A percentile compares a stretch with the other conserved stretches of the same genome.
Conservation (phyloP, 2,888 invertebrate genomes). For the Calliopum simillimum region DNA sequence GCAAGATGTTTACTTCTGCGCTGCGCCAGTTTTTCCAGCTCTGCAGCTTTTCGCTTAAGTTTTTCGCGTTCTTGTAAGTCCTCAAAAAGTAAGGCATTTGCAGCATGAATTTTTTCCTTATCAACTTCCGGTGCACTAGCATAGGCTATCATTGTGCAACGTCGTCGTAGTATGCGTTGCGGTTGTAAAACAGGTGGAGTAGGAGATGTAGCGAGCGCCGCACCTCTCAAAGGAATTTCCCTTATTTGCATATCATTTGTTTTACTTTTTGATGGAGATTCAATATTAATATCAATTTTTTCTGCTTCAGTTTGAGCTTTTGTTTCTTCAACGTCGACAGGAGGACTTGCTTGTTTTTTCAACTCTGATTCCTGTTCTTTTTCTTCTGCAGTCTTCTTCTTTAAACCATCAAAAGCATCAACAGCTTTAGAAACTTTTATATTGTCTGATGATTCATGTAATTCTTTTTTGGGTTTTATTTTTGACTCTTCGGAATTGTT, state of each 20-base stretch:
- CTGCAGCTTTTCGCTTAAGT: constrained; percentile 40
- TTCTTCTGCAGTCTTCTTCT: no score
- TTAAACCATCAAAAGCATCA: not conserved
- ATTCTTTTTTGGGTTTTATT: not conserved
- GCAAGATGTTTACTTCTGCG: constrained; percentile 47
- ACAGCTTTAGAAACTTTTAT: not conserved
- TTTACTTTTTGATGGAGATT: not conserved
- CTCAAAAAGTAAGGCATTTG: constrained; percentile 52
- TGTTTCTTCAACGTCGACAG: not conserved
- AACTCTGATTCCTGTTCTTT: not conserved
- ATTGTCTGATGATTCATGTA: not conserved
- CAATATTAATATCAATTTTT: not conserved
- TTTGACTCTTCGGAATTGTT: not conserved
- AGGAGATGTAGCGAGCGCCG: no score
- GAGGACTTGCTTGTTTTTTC: not conserved
- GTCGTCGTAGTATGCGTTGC: constrained; percentile 44
- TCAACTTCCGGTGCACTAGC: constrained; percentile 53
- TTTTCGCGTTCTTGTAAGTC: constrained; percentile 51
- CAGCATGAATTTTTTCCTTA: constrained; percentile 46
- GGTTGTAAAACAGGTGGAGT: constrained; percentile 28
- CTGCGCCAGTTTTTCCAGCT: constrained; percentile 38
- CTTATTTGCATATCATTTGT: no score
- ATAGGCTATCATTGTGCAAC: constrained; percentile 53
- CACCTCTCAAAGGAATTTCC: no score
- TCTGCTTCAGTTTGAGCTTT: not conserved